Base-by-base conservation (phyloP, 92 coral and sea anemone genomes). In the Anthopleura xanthogrammica region DNA sequence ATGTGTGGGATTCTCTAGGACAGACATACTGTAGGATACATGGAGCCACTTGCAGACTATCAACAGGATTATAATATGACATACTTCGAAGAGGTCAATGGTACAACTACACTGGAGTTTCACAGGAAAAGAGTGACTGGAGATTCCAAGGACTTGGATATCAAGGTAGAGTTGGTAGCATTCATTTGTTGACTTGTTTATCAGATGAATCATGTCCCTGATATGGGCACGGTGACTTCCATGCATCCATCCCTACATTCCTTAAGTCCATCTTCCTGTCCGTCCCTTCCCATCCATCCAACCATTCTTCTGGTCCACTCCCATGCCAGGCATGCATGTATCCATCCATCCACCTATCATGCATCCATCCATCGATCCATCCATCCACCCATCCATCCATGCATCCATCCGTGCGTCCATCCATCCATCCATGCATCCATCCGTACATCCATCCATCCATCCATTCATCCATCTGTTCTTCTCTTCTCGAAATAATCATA, bases 61-160 rank as follows among this genome's bases (percentile, higher is more conserved):
- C 41, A 52, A 8, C 90, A 87, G 57, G 90, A 87, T 55, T 87
- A 77, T 29, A 87, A 75, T 36, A 43, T 82, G 70, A 82, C 86
- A 10, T 74, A 48, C 75, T 82, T 17, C 5, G 82, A 87, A 40
- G 90, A 82, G 58, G 80, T 70, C 50, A 52, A 87, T 48, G 90
- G 90, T 2, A 87, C 80, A 82, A 87, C 83, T 12, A 70, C 81
- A 42, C 62, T 87, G 16, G 83, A 82, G 79, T 87, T 87, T 42
- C 55, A 82, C 75, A 87, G 90, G 52, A 87, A 87, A 87, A 52
- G 90, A 64, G 5, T 77, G 48, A 87, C 90, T 3, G 83, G 87
- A 29, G 90, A 83, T 20, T 19, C 71, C 1, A 83, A 83, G 20
- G 86, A 83, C 73, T 72, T 83, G n/a, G 80, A 83, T 39, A 73